phyloP scores from a whole-genome alignment of 2,797 vertebrate genomes.

The Labroides dimidiatus region DNA sequence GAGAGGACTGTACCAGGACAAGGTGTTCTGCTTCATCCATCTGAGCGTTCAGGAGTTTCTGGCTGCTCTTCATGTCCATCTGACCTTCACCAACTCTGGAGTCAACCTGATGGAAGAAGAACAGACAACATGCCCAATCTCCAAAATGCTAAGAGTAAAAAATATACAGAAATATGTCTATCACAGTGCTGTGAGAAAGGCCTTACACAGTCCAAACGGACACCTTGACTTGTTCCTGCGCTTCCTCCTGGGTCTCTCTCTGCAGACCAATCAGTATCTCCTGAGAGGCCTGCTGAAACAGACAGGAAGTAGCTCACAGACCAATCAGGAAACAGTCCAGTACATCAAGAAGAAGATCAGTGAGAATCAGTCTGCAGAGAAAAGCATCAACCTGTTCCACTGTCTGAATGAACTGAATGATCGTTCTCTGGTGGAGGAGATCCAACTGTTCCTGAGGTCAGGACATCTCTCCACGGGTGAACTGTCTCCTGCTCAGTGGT shows the following conservation, averaged over 20 bases:
- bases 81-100: conserved; percentile 7
- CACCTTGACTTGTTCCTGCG: conserved; percentile 27
- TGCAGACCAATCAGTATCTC: not conserved
- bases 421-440: conserved; percentile 4
- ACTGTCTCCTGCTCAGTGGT: conserved; percentile 25
- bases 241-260: conserved; percentile 12
- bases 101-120: conserved; percentile 5
- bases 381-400: conserved; percentile 22
- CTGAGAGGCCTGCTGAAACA: not conserved
- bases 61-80: conserved; percentile 31
- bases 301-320: not conserved
- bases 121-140: not conserved
- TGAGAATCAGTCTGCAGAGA: not conserved
- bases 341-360: conserved; percentile 8
- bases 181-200: conserved; percentile 20
- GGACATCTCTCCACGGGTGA: not conserved
- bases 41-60: conserved; percentile 38
- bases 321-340: not conserved
- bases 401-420: conserved; percentile 27
- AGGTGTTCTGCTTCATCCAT: conserved; percentile 31
- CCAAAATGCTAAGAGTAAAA: not conserved
- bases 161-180: not conserved
- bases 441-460: conserved; percentile 11
- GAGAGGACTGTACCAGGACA: conserved; percentile 23
- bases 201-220: conserved; percentile 34